A percentile compares a stretch with the other conserved stretches of the same genome.
phyloP scores from a whole-genome alignment of 2,797 vertebrate genomes.

The Alauda arvensis region DNA sequence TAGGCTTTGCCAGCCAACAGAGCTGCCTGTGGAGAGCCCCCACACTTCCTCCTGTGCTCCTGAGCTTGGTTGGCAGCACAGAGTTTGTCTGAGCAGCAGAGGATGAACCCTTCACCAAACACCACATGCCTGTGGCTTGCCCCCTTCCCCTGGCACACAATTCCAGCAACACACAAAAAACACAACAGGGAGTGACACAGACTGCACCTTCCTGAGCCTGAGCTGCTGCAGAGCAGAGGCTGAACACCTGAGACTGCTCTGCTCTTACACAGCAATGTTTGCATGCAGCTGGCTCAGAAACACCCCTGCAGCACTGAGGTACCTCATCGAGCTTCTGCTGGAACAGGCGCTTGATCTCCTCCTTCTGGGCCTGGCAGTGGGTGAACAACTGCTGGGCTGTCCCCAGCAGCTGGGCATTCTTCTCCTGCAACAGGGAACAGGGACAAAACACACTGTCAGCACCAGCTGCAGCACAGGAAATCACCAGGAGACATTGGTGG shows the following conservation, averaged over 20 bases:
- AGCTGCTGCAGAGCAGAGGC: not conserved
- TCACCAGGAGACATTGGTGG: not conserved
- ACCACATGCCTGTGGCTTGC: not conserved
- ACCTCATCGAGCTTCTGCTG: slow-evolving; percentile 97
- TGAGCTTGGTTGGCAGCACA: not conserved
- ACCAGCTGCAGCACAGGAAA: not conserved
- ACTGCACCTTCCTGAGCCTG: not conserved
- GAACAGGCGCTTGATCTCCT: slow-evolving; percentile 91
- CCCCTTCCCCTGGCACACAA: not conserved
- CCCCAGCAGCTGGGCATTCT: slow-evolving; percentile 87
- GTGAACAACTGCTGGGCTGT: slow-evolving; percentile 89
- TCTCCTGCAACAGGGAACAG: slow-evolving; percentile 74
- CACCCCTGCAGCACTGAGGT: not conserved
- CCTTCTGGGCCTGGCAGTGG: slow-evolving; percentile 92
- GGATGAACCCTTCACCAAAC: not conserved
- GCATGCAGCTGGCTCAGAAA: not conserved
- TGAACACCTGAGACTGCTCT: not conserved
- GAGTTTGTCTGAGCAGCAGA: not conserved
- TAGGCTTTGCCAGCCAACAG: not conserved
- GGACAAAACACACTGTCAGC: not conserved
- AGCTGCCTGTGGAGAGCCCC: not conserved
- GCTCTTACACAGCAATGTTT: not conserved
- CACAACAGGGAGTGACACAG: not conserved
- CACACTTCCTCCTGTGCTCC: not conserved
- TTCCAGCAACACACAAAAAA: not conserved